Evolutionary conservation across 2,797 vertebrate species (phyloP).

Genomic region (Calcarius lapponicus): DNA sequence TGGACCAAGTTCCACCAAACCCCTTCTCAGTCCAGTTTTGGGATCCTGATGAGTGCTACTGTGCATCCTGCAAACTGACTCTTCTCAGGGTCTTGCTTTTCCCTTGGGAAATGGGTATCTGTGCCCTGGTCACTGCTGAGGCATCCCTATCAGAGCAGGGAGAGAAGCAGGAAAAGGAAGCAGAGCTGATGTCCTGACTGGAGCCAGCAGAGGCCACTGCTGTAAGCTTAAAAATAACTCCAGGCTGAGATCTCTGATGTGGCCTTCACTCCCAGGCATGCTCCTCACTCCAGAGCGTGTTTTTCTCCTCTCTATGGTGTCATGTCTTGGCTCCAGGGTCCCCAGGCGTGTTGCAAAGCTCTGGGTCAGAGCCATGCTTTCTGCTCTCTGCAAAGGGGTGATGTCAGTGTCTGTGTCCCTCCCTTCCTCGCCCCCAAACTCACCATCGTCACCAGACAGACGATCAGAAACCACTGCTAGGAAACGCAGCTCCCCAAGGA

Average conservation of each 20-base stretch:
- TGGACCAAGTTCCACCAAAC: not conserved
- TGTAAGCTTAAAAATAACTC: constrained; percentile 7
- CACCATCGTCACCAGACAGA: not conserved
- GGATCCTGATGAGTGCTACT: rapidly evolving
- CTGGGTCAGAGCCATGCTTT: not conserved
- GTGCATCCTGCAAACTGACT: not conserved
- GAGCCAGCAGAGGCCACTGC: constrained; percentile 55
- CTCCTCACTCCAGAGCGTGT: not conserved
- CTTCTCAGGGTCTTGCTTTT: not conserved
- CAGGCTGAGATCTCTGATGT: not conserved
- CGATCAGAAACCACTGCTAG: not conserved
- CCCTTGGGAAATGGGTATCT: not conserved
- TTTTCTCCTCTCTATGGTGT: not conserved
- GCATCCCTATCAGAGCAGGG: not conserved
- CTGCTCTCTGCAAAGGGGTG: not conserved
- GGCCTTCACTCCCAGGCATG: not conserved
- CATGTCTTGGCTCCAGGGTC: constrained; percentile 34
- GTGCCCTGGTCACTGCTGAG: not conserved
- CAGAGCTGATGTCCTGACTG: constrained; percentile 12
- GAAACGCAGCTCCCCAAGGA: not conserved
- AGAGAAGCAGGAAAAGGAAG: not conserved
- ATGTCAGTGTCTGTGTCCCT: not conserved
- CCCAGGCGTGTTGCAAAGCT: not conserved
- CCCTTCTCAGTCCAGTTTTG: not conserved
- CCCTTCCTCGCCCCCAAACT: not conserved